Evolutionary conservation across 2,797 vertebrate species (phyloP).

Genomic region (Pyrocephalus nanus): DNA sequence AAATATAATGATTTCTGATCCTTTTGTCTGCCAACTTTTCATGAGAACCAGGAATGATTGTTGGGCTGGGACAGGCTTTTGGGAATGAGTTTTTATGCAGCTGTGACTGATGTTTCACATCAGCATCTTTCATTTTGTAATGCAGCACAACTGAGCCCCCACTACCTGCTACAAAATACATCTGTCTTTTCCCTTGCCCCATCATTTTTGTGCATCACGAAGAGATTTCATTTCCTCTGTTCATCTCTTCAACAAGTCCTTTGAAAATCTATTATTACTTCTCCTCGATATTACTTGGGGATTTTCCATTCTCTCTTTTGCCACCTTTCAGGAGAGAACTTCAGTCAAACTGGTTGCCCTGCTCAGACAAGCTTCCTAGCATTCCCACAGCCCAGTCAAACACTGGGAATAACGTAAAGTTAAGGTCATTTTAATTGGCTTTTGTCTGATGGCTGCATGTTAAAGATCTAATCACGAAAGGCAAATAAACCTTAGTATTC

Average conservation of each 20-base stretch:
- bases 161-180: background rate
- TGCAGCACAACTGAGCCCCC: background rate
- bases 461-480: background rate
- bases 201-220: background rate
- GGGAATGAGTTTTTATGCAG: background rate
- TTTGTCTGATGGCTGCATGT: background rate
- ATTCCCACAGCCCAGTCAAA: background rate
- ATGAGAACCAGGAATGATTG: background rate
- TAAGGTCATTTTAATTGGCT: background rate
- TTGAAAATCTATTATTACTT: background rate
- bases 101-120: background rate
- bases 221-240: background rate
- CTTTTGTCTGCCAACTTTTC: background rate
- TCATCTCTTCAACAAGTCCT: background rate
- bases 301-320: background rate
- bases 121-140: background rate
- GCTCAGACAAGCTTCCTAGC: background rate
- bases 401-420: background rate
- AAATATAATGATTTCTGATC: background rate
- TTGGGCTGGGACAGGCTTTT: background rate
- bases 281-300: background rate
- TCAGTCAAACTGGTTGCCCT: background rate
- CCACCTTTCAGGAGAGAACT: background rate
- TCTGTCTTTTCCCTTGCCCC: background rate
- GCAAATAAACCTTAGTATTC: conserved; percentile 4